Conservation (phyloP, 2,797 vertebrate species). For the Triplophysa yarkandensis region DNA sequence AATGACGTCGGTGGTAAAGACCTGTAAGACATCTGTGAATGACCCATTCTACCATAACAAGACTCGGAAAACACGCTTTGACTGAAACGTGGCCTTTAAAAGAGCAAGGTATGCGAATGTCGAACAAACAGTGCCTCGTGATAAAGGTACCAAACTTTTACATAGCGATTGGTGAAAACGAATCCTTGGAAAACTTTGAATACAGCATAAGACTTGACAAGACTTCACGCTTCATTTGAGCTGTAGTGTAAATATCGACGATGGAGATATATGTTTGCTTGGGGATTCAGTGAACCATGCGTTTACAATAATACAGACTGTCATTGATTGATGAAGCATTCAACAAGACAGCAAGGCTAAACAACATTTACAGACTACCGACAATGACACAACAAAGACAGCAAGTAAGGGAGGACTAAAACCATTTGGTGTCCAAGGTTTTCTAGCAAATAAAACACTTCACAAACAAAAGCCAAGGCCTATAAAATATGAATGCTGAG, state of each 20-base stretch:
- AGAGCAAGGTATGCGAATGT: neutral
- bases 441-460: neutral
- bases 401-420: neutral
- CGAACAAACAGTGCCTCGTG: slow-evolving; percentile 18
- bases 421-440: neutral
- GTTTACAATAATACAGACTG: neutral
- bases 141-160: slow-evolving; percentile 18
- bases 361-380: neutral
- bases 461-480: neutral
- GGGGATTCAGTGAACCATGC: neutral
- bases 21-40: slow-evolving; percentile 18
- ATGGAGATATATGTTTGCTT: neutral
- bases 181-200: neutral
- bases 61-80: neutral
- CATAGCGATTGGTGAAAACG: slow-evolving; percentile 2
- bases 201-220: slow-evolving; percentile 12
- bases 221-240: neutral
- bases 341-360: neutral
- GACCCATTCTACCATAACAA: slow-evolving; percentile 6
- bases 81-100: neutral
- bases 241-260: neutral
- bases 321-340: neutral
- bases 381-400: neutral
- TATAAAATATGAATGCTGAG: neutral
- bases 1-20: slow-evolving; percentile 41